These are phyloP conservation scores for Cyphomyrus discorhynchus DNA, from an alignment of 2,113 vertebrate species.

Conservation along the genomic window DNA sequence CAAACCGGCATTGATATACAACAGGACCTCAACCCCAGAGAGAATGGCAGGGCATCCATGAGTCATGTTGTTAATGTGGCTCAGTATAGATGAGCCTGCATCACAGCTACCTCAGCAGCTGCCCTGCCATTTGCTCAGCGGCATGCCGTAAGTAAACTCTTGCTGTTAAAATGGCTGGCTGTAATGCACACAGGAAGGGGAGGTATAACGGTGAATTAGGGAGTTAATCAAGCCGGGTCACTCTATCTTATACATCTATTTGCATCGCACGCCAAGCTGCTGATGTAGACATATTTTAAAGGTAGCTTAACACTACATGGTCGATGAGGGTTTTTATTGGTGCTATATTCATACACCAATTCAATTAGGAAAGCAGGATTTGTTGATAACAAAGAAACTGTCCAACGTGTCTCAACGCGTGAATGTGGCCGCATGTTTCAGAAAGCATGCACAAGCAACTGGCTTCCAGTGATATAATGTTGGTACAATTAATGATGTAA, in stretches of 20 bases:
- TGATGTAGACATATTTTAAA: constrained; percentile 46
- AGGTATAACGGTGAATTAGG: constrained; percentile 37
- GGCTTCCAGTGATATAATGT: constrained; percentile 38
- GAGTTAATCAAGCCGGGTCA: constrained; percentile 27
- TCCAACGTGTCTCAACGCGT: constrained; percentile 53
- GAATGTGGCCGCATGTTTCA: constrained; percentile 57
- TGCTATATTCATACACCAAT: constrained; percentile 44
- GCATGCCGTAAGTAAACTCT: constrained; percentile 52
- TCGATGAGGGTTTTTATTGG: constrained; percentile 25
- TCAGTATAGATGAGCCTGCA: constrained; percentile 32
- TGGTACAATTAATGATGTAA: constrained; percentile 65
- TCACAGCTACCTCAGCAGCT: constrained; percentile 53
- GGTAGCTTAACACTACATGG: constrained; percentile 25
- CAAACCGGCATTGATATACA: constrained; percentile 46
- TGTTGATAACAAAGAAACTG: constrained; percentile 38
- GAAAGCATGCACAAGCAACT: constrained; percentile 55
- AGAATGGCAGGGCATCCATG: constrained; percentile 44
- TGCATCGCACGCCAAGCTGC: constrained; percentile 21
- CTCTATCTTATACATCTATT: constrained; percentile 14
- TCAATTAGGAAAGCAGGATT: constrained; percentile 40
- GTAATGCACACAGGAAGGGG: constrained; percentile 37
- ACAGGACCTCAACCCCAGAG: constrained; percentile 23
- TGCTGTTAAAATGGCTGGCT: constrained; percentile 31
- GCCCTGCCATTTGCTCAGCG: constrained; percentile 59
- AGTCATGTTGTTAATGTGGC: constrained; percentile 44